Evolutionary conservation across 2,113 vertebrate genomes (phyloP), one percentile per base, ranked within the genome.

Genomic region (Alosa alosa): DNA sequence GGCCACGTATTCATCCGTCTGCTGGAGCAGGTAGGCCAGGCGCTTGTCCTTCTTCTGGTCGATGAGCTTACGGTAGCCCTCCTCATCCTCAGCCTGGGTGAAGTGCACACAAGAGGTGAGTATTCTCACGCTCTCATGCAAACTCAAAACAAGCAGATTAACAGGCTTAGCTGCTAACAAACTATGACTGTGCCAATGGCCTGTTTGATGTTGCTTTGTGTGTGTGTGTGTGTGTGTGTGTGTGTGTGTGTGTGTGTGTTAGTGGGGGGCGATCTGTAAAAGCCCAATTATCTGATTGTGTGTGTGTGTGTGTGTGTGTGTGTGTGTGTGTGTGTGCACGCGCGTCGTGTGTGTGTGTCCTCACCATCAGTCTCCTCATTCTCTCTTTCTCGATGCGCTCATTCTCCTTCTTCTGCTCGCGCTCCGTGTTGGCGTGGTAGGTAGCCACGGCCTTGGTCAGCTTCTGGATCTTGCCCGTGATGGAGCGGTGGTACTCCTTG

Each of bases 31-130:
- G 94, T 99, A 99, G 36, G 98, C 98, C 94, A 99, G 88, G 41
- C 98, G 97, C 92, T 99, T 99, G 94, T 99, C 98, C 90, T 99
- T 99, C 94, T 99, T 99, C 94, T 99, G 98, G 90, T 99, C 98
- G 0, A 99, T 99, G 64, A 99, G 97, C 90, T 99, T 99, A 64
- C 98, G 95, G 91, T 99, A 99, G 0, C 98, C 98, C 84, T 99
- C 98, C 90, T 99, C 98, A 86, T 99, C 98, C 86, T 99, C 98
- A 0, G 97, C 98, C 98, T 99, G 75, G 0, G 75, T 0, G 0
- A n/a, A 75, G 31, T 31, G 31, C 44, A 6, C 25, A 39, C 11
- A 0, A 44, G 0, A 47, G 49, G 81, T 15, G 49, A 20, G 50
- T 78, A 9, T 68, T 10, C 8, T n/a, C 57, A n/a, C 20, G n/a